phyloP scores from a whole-genome alignment of 1,140 invertebrate genomes.

The Zaprionus tsacasi region DNA sequence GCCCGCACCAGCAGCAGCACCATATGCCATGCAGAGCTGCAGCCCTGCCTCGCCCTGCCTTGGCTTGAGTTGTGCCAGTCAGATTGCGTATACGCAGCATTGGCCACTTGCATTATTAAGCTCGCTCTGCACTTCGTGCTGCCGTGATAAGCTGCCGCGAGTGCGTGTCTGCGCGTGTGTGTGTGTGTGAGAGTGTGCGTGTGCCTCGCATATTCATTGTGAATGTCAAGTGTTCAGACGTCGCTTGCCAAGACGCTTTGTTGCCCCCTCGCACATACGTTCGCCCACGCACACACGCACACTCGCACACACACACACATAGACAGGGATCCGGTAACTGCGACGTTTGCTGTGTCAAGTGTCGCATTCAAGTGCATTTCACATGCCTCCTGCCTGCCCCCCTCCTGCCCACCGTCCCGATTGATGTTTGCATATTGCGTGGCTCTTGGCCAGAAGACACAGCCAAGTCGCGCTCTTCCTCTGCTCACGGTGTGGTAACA shows the following conservation, averaged over 20 bases:
- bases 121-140: constrained; percentile 47
- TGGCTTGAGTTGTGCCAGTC: constrained; percentile 14
- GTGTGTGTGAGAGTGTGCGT: constrained; percentile 14
- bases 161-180: constrained; percentile 6
- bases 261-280: constrained; percentile 43
- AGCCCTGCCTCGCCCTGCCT: background rate
- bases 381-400: constrained; percentile 58
- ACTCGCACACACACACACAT: constrained; percentile 5
- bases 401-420: constrained; percentile 34
- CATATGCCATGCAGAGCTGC: too few relatives aligned
- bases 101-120: constrained; percentile 79
- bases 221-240: constrained; percentile 79
- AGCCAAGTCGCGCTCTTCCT: constrained; percentile 5
- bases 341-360: constrained; percentile 73
- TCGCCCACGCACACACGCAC: constrained; percentile 13
- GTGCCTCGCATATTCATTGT: constrained; percentile 61
- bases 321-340: constrained; percentile 22
- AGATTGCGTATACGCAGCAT: constrained; percentile 79
- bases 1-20: too few relatives aligned
- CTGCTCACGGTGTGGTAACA: constrained; percentile 11
- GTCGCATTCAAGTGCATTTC: constrained; percentile 78
- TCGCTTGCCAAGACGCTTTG: constrained; percentile 73
- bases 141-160: constrained; percentile 69
- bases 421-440: constrained; percentile 65
- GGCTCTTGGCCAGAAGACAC: constrained; percentile 1